A percentile compares a stretch with the other conserved stretches of the same genome.
Evolutionary conservation across 2,113 vertebrate species (phyloP).

Genomic region (Tetrax tetrax): DNA sequence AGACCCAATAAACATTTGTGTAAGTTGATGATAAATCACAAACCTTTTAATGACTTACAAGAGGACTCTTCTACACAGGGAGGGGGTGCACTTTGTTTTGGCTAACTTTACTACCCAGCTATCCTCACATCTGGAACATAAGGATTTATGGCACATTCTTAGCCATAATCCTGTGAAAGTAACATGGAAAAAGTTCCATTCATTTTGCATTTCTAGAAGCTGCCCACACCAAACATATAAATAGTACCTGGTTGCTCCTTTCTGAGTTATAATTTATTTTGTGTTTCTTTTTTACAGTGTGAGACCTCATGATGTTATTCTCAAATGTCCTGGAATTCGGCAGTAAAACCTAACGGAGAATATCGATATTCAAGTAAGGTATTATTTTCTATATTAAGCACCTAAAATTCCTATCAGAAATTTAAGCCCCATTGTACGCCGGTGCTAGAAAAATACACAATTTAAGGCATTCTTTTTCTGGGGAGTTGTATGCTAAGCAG

Average conservation of each 20-base stretch:
- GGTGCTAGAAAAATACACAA: rapidly evolving
- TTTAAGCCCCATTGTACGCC: rapidly evolving
- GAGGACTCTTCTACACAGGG: background rate
- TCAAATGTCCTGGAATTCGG: background rate
- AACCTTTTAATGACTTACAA: slow-evolving; percentile 9
- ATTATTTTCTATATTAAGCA: background rate
- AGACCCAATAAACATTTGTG: background rate
- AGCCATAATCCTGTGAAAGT: background rate
- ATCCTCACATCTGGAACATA: slow-evolving; percentile 13
- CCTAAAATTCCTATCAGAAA: background rate
- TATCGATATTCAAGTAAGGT: background rate
- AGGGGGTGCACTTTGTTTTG: background rate
- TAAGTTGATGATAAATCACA: slow-evolving; percentile 35
- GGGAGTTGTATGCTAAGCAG: background rate
- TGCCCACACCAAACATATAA: background rate
- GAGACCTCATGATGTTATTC: background rate
- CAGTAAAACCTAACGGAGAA: rapidly evolving
- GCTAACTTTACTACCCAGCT: background rate
- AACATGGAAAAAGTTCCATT: background rate
- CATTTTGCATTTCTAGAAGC: background rate
- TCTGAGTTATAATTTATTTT: background rate
- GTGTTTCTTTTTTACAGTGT: background rate
- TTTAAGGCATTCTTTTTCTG: background rate
- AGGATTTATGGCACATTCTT: background rate
- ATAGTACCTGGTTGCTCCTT: background rate